A percentile compares a stretch with the other conserved stretches of the same genome.
These are phyloP conservation scores for Myxocyprinus asiaticus DNA, from an alignment of 2,113 vertebrate species.

Conservation along the genomic window DNA sequence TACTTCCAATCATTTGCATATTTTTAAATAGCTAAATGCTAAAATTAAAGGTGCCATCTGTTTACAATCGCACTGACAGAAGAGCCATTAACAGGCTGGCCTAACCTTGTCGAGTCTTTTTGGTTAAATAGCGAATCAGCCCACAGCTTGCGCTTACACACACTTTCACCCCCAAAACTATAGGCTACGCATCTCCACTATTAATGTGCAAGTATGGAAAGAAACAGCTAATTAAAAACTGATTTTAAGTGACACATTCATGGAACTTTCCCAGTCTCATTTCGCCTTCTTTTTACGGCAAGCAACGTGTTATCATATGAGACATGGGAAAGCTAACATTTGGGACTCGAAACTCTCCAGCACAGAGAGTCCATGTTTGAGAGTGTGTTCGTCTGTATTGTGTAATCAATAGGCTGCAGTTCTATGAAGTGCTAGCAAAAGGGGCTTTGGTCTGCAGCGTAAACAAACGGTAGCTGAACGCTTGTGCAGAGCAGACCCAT, in stretches of 20 bases:
- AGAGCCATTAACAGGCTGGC: constrained; percentile 41
- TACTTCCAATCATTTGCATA: constrained; percentile 38
- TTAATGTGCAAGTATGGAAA: neutral
- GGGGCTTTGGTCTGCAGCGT: neutral
- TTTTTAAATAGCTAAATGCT: constrained; percentile 36
- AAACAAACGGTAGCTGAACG: constrained; percentile 16
- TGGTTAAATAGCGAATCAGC: constrained; percentile 40
- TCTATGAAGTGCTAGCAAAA: constrained; percentile 8
- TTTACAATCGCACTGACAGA: constrained; percentile 43
- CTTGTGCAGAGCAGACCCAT: neutral
- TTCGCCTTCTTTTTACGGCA: neutral
- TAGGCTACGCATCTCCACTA: neutral
- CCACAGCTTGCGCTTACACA: neutral
- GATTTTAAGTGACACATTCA: neutral
- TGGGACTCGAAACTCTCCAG: constrained; percentile 44
- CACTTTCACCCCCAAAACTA: neutral
- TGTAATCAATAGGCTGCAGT: constrained; percentile 55
- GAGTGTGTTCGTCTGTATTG: constrained; percentile 17
- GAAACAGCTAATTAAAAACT: constrained; percentile 1
- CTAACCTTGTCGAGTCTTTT: constrained; percentile 45
- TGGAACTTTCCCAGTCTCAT: neutral
- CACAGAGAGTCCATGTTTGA: constrained; percentile 46
- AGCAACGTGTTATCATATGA: constrained; percentile 5
- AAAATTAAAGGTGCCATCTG: constrained; percentile 46
- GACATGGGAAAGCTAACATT: constrained; percentile 62